Evolutionary conservation across 1,140 invertebrate species (phyloP).

Genomic region (Geopemphigus sp.): DNA sequence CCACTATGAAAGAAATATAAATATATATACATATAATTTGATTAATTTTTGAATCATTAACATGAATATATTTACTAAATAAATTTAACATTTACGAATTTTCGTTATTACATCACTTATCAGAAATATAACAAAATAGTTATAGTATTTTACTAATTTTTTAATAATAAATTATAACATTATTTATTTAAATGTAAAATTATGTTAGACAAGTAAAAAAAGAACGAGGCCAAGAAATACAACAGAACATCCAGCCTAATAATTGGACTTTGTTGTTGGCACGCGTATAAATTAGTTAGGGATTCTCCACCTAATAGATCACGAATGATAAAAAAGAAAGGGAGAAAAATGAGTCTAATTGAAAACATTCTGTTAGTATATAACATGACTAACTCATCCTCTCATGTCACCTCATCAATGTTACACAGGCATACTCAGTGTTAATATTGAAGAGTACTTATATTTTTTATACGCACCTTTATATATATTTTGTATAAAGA

Average conservation of each 20-base stretch:
- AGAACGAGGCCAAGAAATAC: slow-evolving; percentile 27
- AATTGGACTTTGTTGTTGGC: slow-evolving; percentile 38
- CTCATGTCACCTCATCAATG: not conserved
- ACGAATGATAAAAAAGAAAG: slow-evolving; percentile 30
- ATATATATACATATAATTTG: too few species aligned
- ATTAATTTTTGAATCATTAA: too few species aligned
- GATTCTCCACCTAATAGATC: slow-evolving; percentile 39
- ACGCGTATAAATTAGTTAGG: slow-evolving; percentile 22
- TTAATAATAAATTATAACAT: not conserved
- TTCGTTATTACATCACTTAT: too few species aligned
- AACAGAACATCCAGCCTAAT: slow-evolving; percentile 27
- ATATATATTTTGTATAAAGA: slow-evolving; percentile 11
- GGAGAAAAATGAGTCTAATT: slow-evolving; percentile 43
- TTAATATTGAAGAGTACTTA: slow-evolving; percentile 41
- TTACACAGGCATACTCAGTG: not conserved
- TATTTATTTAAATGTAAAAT: not conserved
- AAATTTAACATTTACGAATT: too few species aligned
- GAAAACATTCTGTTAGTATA: slow-evolving; percentile 37
- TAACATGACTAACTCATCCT: slow-evolving; percentile 9
- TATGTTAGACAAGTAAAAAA: slow-evolving; percentile 3
- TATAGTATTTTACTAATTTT: not conserved
- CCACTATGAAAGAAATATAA: too few species aligned
- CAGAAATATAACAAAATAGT: not conserved
- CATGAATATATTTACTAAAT: too few species aligned
- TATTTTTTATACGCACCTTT: not conserved